Conservation (phyloP, 2,797 vertebrate genomes). For the Etheostoma nigrum region DNA sequence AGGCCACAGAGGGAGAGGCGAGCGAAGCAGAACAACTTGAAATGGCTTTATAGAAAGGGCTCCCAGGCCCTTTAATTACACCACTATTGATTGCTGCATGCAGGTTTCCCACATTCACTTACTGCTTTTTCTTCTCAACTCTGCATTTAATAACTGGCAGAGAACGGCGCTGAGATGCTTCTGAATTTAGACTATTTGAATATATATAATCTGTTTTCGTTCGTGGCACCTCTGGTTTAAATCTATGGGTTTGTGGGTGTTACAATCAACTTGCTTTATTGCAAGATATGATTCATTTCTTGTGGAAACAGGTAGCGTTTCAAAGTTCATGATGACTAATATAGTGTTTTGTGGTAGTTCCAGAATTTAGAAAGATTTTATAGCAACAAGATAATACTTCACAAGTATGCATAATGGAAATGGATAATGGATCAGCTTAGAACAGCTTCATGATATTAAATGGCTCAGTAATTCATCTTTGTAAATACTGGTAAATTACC, state of each 20-base stretch:
- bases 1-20: slow-evolving; percentile 49
- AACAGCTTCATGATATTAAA: not conserved
- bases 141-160: slow-evolving; percentile 59
- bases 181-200: slow-evolving; percentile 36
- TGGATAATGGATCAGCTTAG: too few species aligned
- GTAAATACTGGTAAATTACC: not conserved
- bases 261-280: slow-evolving; percentile 17
- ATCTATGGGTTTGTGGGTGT: not conserved
- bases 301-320: not conserved
- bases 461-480: not conserved
- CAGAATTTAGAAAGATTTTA: not conserved
- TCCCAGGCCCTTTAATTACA: slow-evolving; percentile 81
- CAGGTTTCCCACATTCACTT: slow-evolving; percentile 73
- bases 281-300: not conserved
- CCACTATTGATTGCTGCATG: slow-evolving; percentile 79
- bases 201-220: slow-evolving; percentile 46
- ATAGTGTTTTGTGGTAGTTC: not conserved
- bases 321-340: not conserved
- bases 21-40: slow-evolving; percentile 74
- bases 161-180: slow-evolving; percentile 21
- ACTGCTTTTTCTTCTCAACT: slow-evolving; percentile 66
- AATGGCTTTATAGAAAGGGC: slow-evolving; percentile 84
- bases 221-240: slow-evolving; percentile 38
- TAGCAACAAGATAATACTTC: not conserved
- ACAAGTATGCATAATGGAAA: not conserved